Base-by-base conservation (phyloP, 2,797 vertebrate genomes). In the Loriculus beryllinus region DNA sequence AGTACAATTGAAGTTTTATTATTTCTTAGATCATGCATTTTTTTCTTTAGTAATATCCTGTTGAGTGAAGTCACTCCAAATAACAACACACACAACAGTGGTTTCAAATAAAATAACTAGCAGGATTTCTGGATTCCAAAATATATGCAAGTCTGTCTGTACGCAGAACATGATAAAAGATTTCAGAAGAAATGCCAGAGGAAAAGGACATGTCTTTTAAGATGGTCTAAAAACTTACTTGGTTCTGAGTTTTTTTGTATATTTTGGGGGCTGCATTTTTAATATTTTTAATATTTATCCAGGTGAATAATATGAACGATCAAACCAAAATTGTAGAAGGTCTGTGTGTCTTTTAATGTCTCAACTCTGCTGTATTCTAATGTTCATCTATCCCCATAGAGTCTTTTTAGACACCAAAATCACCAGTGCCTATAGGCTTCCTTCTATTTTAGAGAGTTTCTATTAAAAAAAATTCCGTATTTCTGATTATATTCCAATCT, bases 401-500 rank as follows among this genome's bases (percentile, higher is more conserved):
- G 40, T 5, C 63, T 81, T 70, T 86, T 93, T 71, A 82, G 14
- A 7, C 37, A 77, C 54, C 17, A 87, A 60, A 78, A 95, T 16
- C 56, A 57, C 35, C 77, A 87, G 52, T 37, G 42, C 37, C 65
- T 49, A 39, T 23, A 72, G 57, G 26, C 10, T 81, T 91, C 52
- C 9, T 75, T 92, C 52, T 87, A 39, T 63, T 72, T 77, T 8
- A 75, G 10, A 37, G 45, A 37, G 76, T 26, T 92, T 93, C 56
- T 51, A 7, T 51, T 72, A 68, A 49, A 86, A 93, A 93, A 89
- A 69, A 17, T 68, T 88, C 63, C 86, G 63, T 35, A 90, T 88
- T 92, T 54, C 74, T 95, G 96, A 97, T 90, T 74, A 70, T 31
- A 89, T 85, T 82, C 20, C 22, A 52, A 10, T 65, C 23, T 84